Base-by-base conservation (phyloP, 2,888 invertebrate genomes). In the Achlya flavicornis region DNA sequence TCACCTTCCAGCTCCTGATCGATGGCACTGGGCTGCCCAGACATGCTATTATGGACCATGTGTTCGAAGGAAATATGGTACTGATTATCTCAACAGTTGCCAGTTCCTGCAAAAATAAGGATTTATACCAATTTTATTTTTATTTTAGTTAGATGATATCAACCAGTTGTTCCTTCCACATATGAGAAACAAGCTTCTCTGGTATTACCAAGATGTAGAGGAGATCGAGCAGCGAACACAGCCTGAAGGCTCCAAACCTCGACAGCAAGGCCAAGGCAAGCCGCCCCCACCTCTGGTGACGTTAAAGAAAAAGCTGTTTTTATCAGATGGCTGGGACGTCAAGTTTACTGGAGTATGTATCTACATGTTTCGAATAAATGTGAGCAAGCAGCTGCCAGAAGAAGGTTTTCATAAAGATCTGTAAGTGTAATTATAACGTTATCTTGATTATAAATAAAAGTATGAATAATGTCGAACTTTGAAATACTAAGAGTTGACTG, bases 321-420 rank as follows among this genome's bases (percentile, higher is more conserved):
- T 98, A 5, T 98, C 98, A 0, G 97, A 98, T 77, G 98, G 97
- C 0, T 97, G 97, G 96, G 96, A 96, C 72, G 95, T 96, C 57
- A 95, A 96, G 16, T 96, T 98, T 64, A 97, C 96, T 0, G 98
- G 98, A 43, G 95, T 97, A 64, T 97, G 97, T 77, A 96, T 98
- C 73, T 98, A 97, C 80, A 97, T 98, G 94, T 97, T 97, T 83
- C 95, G 98, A 72, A 96, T 97, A 60, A 97, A 96, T 82, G 97
- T 96, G 57, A 95, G 96, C 70, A 98, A 98, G 80, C 97, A 97
- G 84, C 88, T 98, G 72, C 98, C 98, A 0, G 98, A 98, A 85
- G 98, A 98, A 91, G 98, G 98, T n/a, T 98, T 98, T 79, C 98
- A 98, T 85, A 98, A 97, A 92, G 98, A 95, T 85, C 86, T 95